Evolutionary conservation across 2,113 vertebrate genomes (phyloP).

Genomic region (Grallaria varia): DNA sequence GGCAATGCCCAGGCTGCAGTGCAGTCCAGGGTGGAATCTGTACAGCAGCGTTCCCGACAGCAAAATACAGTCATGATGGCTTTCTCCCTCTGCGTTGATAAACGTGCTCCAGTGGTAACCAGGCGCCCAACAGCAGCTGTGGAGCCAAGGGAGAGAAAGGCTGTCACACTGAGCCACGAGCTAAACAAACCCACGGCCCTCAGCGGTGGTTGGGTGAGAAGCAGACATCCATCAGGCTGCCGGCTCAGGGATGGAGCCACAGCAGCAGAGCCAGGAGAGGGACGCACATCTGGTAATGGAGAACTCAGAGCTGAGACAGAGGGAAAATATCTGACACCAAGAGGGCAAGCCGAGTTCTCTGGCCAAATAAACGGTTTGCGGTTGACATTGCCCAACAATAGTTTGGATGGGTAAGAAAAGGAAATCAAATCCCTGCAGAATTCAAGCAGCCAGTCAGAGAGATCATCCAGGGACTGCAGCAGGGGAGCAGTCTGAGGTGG

Average conservation of each 20-base stretch:
- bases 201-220: neutral
- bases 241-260: neutral
- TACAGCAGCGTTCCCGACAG: neutral
- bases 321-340: neutral
- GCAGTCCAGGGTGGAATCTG: neutral
- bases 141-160: neutral
- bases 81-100: neutral
- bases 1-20: neutral
- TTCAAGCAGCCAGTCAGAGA: neutral
- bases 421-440: neutral
- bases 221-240: neutral
- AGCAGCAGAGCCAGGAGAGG: neutral
- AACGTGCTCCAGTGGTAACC: neutral
- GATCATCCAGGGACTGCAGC: neutral
- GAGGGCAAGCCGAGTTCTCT: neutral
- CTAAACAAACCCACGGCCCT: neutral
- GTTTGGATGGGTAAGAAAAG: neutral
- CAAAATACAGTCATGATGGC: neutral
- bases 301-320: neutral
- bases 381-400: slow-evolving; percentile 14
- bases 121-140: neutral
- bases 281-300: neutral
- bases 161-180: neutral
- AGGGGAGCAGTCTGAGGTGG: neutral
- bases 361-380: neutral